Evolutionary conservation across 2,888 invertebrate genomes (phyloP), one percentile per base, ranked within the genome.

Genomic region (Pachliopta kotzebuea): DNA sequence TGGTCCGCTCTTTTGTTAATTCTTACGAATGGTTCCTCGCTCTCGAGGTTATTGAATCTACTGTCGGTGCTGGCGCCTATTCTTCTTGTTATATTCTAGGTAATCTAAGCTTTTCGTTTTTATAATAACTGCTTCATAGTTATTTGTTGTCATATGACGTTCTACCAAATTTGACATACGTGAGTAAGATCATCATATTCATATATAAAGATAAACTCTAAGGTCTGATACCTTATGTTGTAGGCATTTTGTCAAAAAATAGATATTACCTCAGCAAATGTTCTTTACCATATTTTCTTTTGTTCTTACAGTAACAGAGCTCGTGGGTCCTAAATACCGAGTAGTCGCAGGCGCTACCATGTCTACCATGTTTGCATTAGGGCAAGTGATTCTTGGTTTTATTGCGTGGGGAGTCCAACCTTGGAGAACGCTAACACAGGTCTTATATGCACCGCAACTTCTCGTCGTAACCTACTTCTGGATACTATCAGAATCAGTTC

Each of bases 1-100:
- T 96, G 45, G 86, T 93, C 23, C 93, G 95, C 62, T 94, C 95
- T 14, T 94, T 95, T 75, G 93, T 95, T 62, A 93, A 93, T 64
- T 93, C 93, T 69, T 96, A 96, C 79, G 88, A 92, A 70, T 94
- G 94, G 93, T 96, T 96, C 80, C 74, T 95, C 37, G 76, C 92
- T 0, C 93, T 96, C 29, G 96, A 96, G 80, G 94, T 96, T 62
- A 74, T 96, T 3, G 96, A 96, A 76, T 95, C 96, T 0, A 82
- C 93, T 1, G 87, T 95, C 21, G 94, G 95, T 0, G 94, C 95
- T 23, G 95, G 95, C 0, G 93, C 95, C 17, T 96, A 94, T 76
- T 94, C 94, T 6, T 94, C 95, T 1, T 94, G 94, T 65, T 96
- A 95, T 78, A 94, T 96, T 72, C 85, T 95, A 72, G 96, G 96